Evolutionary conservation across 2,888 invertebrate species (phyloP), one percentile per base, ranked within the genome.

Genomic region (Troides aeacus): DNA sequence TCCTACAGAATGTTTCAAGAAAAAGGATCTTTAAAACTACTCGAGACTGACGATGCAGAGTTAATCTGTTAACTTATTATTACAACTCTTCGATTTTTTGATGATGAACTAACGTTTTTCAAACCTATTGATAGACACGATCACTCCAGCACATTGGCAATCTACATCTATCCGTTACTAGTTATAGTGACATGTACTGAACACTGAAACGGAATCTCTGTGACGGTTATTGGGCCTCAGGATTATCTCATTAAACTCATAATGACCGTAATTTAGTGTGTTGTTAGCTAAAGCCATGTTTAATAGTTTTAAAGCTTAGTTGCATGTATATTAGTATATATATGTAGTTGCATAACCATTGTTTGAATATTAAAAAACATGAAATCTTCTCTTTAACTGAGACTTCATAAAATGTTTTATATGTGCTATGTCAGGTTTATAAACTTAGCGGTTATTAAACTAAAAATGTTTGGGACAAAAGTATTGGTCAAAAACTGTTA

Each of bases 161-260:
- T 58, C 23, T 46, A 6, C 57, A 12, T 58, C 15, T 58, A 23
- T 24, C 57, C 53, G 18, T n/a, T 24, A 6, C 57, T 3, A 58
- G 15, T 23, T n/a, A 58, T 7, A n/a, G n/a, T 58, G 23, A 58
- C 6, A 0, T 15, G 23, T 23, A 4, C 23, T 58, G 57, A 58
- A 58, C 56, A 56, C 56, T n/a, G n/a, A 53, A 53, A 50, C 50
- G 50, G 18, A 39, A 57, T 57, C 21, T 21, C 21, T 21, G 21
- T 21, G 21, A 8, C 57, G 23, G 57, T 58, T 12, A 58, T 58
- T 23, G 8, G 21, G 36, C 42, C 57, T 57, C 7, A 53, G 18
- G 57, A 58, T 58, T 23, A 58, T 58, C 57, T 23, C 23, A 58
- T n/a, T 21, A 57, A 57, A n/a, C 57, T n/a, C 21, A 57, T 57